Base-by-base conservation (phyloP, 2,113 vertebrate species). In the Gnathonemus echidnorhynchus region DNA sequence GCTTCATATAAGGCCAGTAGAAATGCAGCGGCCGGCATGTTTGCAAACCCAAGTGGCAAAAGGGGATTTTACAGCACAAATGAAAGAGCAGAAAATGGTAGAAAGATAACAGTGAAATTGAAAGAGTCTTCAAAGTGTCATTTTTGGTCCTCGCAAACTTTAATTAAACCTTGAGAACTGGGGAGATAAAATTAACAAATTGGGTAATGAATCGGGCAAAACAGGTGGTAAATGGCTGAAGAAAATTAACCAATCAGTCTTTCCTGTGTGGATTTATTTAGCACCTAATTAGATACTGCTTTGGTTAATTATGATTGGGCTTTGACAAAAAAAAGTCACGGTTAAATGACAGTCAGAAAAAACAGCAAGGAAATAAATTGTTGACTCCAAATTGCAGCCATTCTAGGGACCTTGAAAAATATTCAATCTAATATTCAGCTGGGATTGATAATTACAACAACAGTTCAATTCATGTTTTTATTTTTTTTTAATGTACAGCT, bases 211-310 rank as follows among this genome's bases (percentile, higher is more conserved):
- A 95, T 95, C 90, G 94, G 94, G 94, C 93, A 93, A 95, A 96
- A 96, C 95, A 96, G 95, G 95, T 96, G 95, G 95, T 95, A 93
- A 95, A 94, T 95, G 95, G 95, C 93, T 94, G 93, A 94, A 91
- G 94, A 95, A 96, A 96, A 96, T 94, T 93, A 95, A 96, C 94
- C 95, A 95, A 96, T 96, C 96, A 96, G 94, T 96, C 93, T 95
- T 95, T 94, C 93, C 95, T 95, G 94, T 90, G 92, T 93, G 94
- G 94, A 95, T 94, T 95, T 96, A 95, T 96, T 95, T 94, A 95
- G 94, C 93, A 94, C 89, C 94, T 96, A 96, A 96, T 96, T 96
- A 96, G 96, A 95, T 90, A 93, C 94, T 95, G 95, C 95, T 94
- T 95, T 94, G 91, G 94, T 95, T 95, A 96, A 96, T 96, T 96